Base-by-base conservation (phyloP, 1,140 invertebrate species). In the Heliconius congener region DNA sequence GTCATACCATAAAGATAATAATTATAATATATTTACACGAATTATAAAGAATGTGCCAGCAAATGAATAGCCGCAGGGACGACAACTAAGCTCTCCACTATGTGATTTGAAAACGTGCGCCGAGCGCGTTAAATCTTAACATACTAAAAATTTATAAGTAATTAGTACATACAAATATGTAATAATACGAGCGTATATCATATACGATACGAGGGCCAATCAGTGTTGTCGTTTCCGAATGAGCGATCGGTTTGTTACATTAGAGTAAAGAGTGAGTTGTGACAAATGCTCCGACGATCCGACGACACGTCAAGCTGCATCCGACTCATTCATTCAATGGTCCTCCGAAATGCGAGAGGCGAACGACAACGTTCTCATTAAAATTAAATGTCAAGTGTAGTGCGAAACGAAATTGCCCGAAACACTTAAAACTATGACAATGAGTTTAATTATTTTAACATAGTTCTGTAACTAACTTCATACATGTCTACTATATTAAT, bases 1-100 rank as follows among this genome's bases (percentile, higher is more conserved):
- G 90, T 92, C 91, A 92, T 93, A 91, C 90, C 88, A 85, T 92
- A 90, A 90, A 90, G 87, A 93, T 92, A 92, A 94, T 92, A 93
- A 93, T 93, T 88, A 94, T 91, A 88, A 93, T 94, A 94, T 94
- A 94, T 94, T 94, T 94, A 94, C 93, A 94, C 89, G 89, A 93
- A 93, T 90, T 88, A 91, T 93, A 91, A 90, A 93, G 89, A 66
- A 89, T 92, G 88, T 90, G 88, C 89, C 92, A 91, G 93, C 91
- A 93, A 93, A 92, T 86, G 85, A 90, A 91, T 91, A 93, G 91
- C 88, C 90, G 90, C 90, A 90, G 90, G 88, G 93, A 92, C 90
- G 87, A 93, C 88, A 94, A 91, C 91, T 94, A 94, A 93, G 91
- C 92, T 93, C 90, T 87, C 91, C 93, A 93, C 93, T 92, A 88